phyloP scores from a whole-genome alignment of 2,797 vertebrate genomes.

The Squalus acanthias region DNA sequence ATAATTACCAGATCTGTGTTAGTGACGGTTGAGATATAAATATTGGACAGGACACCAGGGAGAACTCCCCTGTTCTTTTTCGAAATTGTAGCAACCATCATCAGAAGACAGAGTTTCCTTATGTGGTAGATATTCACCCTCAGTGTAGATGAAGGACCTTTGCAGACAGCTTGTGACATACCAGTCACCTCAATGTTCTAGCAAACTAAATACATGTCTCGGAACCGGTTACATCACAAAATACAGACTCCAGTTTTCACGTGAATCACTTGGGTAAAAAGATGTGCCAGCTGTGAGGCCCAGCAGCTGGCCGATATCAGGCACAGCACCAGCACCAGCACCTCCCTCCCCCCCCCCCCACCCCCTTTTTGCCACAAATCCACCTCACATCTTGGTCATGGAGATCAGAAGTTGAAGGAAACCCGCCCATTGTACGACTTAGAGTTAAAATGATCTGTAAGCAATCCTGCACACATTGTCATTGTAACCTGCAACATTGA shows the following conservation, averaged over 20 bases:
- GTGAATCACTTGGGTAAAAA: too few species aligned
- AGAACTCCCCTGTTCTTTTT: background rate
- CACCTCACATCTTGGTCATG: background rate
- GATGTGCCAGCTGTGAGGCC: too few species aligned
- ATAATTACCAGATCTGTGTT: background rate
- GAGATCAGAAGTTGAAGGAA: background rate
- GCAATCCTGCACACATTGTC: background rate
- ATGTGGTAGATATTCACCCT: too few species aligned
- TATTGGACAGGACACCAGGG: background rate
- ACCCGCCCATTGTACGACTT: background rate
- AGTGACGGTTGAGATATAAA: background rate
- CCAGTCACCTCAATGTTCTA: background rate
- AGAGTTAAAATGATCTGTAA: background rate
- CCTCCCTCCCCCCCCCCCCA: too few species aligned
- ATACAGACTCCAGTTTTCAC: too few species aligned
- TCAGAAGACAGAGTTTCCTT: too few species aligned
- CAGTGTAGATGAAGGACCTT: background rate
- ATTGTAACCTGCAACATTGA: background rate
- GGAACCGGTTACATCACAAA: background rate
- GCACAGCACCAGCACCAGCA: too few species aligned
- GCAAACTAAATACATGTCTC: background rate
- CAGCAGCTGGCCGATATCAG: too few species aligned
- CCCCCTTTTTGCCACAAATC: background rate
- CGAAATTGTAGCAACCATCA: background rate
- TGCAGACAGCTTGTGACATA: background rate